Evolutionary conservation across 2,113 vertebrate species (phyloP).

Genomic region (Galemys pyrenaicus): DNA sequence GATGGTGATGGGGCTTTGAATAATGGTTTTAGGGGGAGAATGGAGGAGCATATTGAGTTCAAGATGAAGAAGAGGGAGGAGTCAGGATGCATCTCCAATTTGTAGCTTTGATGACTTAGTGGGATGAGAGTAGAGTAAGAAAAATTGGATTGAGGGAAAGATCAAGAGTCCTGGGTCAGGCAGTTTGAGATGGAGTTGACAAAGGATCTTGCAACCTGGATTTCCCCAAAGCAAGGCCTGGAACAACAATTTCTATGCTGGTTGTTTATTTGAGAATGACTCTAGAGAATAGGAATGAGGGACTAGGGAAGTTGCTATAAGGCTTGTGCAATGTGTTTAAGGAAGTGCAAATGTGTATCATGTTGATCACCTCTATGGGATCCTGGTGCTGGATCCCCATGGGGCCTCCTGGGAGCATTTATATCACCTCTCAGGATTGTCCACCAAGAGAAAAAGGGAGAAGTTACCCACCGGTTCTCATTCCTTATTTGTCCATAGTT

Average conservation of each 20-base stretch:
- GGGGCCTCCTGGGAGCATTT: neutral
- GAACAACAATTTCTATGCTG: neutral
- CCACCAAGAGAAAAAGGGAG: neutral
- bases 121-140: neutral
- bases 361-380: no score
- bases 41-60: neutral
- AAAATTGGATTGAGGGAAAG: neutral
- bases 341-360: no score
- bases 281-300: neutral
- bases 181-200: neutral
- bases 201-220: neutral
- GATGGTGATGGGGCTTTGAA: neutral
- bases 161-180: neutral
- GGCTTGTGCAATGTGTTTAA: no score
- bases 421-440: neutral
- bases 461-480: neutral
- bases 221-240: neutral
- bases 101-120: neutral
- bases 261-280: neutral
- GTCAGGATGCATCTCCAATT: neutral
- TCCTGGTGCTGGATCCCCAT: neutral
- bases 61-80: neutral
- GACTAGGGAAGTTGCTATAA: neutral
- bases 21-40: neutral
- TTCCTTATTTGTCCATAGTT: neutral